Conservation (phyloP, 1,140 invertebrate genomes). For the Lordiphosa mommai region DNA sequence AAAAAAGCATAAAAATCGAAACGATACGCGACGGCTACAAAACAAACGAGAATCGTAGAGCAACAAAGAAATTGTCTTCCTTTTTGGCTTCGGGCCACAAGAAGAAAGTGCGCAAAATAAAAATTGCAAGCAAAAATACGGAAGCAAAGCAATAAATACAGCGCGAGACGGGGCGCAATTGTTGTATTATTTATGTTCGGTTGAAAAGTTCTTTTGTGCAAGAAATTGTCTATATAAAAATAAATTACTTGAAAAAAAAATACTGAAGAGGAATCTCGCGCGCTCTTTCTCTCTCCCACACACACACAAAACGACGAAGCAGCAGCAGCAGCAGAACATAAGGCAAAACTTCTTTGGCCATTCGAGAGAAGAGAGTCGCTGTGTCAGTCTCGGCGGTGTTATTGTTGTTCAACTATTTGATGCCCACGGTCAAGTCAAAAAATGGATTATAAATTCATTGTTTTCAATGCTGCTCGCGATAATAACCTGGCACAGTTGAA, state of each 20-base stretch:
- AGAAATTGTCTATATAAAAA: conserved; percentile 25
- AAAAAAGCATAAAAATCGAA: conserved; percentile 10
- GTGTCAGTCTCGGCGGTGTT: conserved; percentile 14
- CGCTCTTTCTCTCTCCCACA: conserved; percentile 1
- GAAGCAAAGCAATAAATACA: conserved; percentile 29
- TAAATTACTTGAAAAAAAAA: conserved; percentile 27
- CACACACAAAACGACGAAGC: conserved; percentile 14
- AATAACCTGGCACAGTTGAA: conserved; percentile 72
- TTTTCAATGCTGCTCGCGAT: conserved; percentile 75
- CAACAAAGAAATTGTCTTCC: conserved; percentile 23
- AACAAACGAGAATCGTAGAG: conserved; percentile 2
- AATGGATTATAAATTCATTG: conserved; percentile 76
- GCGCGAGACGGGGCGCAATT: not conserved
- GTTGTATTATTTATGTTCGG: conserved; percentile 18
- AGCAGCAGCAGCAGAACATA: conserved; percentile 10
- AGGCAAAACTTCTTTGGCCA: conserved; percentile 7
- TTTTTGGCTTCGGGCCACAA: conserved; percentile 11
- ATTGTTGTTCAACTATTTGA: conserved; percentile 8
- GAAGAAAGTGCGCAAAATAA: conserved; percentile 24
- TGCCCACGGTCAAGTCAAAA: conserved; percentile 12
- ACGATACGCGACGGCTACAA: not conserved
- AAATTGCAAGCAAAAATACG: conserved; percentile 29
- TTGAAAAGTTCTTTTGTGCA: conserved; percentile 38
- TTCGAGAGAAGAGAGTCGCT: too few species aligned
- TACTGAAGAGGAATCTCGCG: conserved; percentile 26